Evolutionary conservation across 2,888 invertebrate genomes (phyloP).

Genomic region (Amblyjoppa proteus): DNA sequence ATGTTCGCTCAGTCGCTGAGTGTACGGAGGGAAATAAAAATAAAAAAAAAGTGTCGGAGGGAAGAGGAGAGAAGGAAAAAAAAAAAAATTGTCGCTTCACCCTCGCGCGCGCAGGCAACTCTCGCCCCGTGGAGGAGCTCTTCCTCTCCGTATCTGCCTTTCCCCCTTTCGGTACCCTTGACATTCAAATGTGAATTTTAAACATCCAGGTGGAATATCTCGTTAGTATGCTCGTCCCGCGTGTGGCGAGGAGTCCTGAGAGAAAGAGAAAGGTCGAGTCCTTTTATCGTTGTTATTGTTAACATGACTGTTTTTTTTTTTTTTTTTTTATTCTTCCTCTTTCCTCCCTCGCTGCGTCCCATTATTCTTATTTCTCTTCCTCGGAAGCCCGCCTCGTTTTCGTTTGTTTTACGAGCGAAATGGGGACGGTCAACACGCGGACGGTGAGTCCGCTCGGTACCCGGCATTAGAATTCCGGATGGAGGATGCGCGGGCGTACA

Average conservation of each 20-base stretch:
- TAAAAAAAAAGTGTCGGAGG: not conserved
- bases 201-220: constrained; percentile 65
- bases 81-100: constrained; percentile 49
- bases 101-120: constrained; percentile 48
- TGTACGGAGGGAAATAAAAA: not conserved
- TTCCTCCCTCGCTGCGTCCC: constrained; percentile 37
- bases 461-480: constrained; percentile 79
- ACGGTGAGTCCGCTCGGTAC: constrained; percentile 21
- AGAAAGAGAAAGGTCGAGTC: constrained; percentile 33
- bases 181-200: constrained; percentile 69
- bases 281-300: constrained; percentile 63
- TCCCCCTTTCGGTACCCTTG: constrained; percentile 64
- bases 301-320: constrained; percentile 61
- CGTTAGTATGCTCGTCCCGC: constrained; percentile 67
- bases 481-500: constrained; percentile 77
- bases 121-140: constrained; percentile 36
- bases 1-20: constrained; percentile 20
- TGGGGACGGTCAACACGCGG: constrained; percentile 32
- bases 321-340: constrained; percentile 42
- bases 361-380: constrained; percentile 43
- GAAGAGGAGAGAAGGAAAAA: constrained; percentile 19
- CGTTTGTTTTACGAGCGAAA: constrained; percentile 63
- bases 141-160: constrained; percentile 34
- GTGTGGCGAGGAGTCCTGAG: constrained; percentile 53
- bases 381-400: constrained; percentile 36